A percentile compares a stretch with the other conserved stretches of the same genome.
These are phyloP conservation scores for Sabatieria punctata DNA, from an alignment of 2,888 invertebrate genomes.

Conservation along the genomic window DNA sequence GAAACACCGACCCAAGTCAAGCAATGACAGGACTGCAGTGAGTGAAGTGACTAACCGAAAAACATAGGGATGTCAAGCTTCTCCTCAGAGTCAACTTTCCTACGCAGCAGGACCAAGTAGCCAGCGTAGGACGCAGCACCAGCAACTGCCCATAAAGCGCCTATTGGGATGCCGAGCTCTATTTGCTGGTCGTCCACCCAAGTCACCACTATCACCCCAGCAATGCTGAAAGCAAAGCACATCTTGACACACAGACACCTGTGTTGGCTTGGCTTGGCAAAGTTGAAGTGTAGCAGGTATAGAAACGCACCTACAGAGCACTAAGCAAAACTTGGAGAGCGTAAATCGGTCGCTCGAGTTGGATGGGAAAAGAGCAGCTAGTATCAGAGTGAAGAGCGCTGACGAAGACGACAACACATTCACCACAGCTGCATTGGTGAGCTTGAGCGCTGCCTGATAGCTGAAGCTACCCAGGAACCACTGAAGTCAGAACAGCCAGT, in stretches of 20 bases:
- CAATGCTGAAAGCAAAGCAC: conserved; percentile 47
- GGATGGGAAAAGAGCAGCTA: conserved; percentile 71
- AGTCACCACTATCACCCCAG: conserved; percentile 48
- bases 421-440: conserved; percentile 67
- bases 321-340: conserved; percentile 31
- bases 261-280: too few relatives aligned
- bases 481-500: conserved; percentile 41
- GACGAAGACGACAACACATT: conserved; percentile 74
- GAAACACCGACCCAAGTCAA: background rate
- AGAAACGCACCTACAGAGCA: conserved; percentile 21
- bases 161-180: conserved; percentile 48
- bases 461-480: conserved; percentile 88
- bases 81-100: conserved; percentile 71
- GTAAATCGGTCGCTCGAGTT: conserved; percentile 63
- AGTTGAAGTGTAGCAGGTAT: too few relatives aligned
- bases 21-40: background rate
- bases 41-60: conserved; percentile 65
- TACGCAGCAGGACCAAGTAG: conserved; percentile 65
- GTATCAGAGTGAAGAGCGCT: conserved; percentile 66
- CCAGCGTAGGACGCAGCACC: conserved; percentile 75
- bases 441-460: conserved; percentile 67
- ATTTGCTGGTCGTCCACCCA: conserved; percentile 3
- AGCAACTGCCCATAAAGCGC: conserved; percentile 59
- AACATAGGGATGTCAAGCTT: conserved; percentile 84
- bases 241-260: conserved; percentile 28